Percentiles rank a stretch among this genome's conserved stretches.
Conservation (phyloP, 1,140 invertebrate species). For the Laupala kohalensis region DNA sequence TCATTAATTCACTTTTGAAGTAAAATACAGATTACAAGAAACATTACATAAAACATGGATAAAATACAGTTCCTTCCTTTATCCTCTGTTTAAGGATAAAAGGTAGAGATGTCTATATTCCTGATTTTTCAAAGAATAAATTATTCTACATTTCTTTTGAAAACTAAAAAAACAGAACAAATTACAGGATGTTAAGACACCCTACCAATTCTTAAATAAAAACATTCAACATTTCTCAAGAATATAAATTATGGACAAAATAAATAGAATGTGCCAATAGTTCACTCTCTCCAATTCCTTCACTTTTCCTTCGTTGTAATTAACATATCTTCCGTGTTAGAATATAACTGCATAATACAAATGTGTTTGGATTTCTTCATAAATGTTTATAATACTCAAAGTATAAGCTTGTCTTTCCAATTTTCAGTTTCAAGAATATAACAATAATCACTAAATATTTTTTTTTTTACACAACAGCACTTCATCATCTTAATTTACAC, state of each 20-base stretch:
- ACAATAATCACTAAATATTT: constrained; percentile 1
- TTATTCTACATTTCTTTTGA: too few relatives aligned
- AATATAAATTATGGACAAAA: neutral
- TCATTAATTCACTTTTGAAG: too few relatives aligned
- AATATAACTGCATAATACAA: neutral
- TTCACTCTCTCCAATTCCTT: neutral
- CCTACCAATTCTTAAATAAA: too few relatives aligned
- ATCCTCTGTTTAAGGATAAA: too few relatives aligned
- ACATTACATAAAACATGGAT: too few relatives aligned
- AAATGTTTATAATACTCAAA: neutral
- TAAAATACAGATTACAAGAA: too few relatives aligned
- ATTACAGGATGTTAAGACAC: too few relatives aligned
- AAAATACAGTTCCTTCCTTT: too few relatives aligned
- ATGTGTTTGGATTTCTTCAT: neutral
- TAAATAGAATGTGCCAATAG: neutral
- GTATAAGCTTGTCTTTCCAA: neutral
- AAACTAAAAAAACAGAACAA: too few relatives aligned
- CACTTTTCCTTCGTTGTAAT: neutral
- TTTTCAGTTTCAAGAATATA: neutral
- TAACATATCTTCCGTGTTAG: neutral
- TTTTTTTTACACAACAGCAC: neutral
- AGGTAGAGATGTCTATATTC: too few relatives aligned
- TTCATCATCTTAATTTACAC: constrained; percentile 2
- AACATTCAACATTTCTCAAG: neutral
- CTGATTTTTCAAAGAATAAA: too few relatives aligned